Base-by-base conservation (phyloP, 2,797 vertebrate species). In the Arrhamphus sclerolepis region DNA sequence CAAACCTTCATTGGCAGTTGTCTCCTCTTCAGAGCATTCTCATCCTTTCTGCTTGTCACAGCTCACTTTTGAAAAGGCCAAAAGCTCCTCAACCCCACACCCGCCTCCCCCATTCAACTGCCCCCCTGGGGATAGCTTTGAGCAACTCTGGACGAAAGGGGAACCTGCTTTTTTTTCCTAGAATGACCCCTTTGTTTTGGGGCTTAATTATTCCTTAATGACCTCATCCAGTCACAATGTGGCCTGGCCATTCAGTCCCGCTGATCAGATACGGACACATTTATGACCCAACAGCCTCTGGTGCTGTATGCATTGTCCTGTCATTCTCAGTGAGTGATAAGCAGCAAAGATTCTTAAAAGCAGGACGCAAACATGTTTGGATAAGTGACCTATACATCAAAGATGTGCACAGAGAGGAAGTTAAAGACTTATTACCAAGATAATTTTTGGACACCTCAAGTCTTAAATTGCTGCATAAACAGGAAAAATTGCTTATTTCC, bases 181-280 rank as follows among this genome's bases (percentile, higher is more conserved):
- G 79, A 91, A 87, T 82, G 81, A 89, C 86, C 84, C 60, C 70
- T 83, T 89, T 87, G 86, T 90, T 91, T 91, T 89, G 79, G 68
- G 82, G 78, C 83, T 85, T 80, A 82, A 85, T 88, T 83, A 81
- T 81, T 89, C 86, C 80, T 85, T 89, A 89, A 85, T 91, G 89
- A 92, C 85, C 83, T 89, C 90, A 91, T 84, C 85, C 74, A 72
- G 68, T 60, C 78, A 84, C 88, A 91, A 90, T 87, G 82, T 75
- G 65, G 60, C 61, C 40, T 21, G 47, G 75, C 87, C 84, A 83
- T 77, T 75, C 73, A 87, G 80, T 71, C 65, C 56, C 74, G 62
- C 70, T 75, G 81, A 89, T 88, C 87, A 87, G 82, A 87, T 72
- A 74, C 42, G 57, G 75, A 85, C 85, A 73, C 81, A 79, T 90